Evolutionary conservation across 2,888 invertebrate genomes (phyloP).

Genomic region (Habrosyne pyritoides): DNA sequence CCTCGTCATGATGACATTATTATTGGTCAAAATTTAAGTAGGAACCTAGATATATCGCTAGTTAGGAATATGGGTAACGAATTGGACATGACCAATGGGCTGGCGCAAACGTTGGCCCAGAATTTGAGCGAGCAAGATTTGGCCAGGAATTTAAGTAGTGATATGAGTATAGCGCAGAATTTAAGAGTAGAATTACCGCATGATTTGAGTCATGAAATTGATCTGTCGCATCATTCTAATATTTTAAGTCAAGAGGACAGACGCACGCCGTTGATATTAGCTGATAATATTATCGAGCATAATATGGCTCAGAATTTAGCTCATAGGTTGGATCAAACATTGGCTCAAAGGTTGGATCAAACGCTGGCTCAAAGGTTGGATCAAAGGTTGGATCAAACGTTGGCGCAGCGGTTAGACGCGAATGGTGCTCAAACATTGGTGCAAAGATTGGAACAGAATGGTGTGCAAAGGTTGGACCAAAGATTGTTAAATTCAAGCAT

Average conservation of each 20-base stretch:
- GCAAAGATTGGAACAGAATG: slow-evolving; percentile 31
- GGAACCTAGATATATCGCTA: slow-evolving; percentile 35
- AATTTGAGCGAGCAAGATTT: slow-evolving; percentile 59
- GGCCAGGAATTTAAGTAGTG: slow-evolving; percentile 31
- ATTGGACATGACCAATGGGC: slow-evolving; percentile 55
- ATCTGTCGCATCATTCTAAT: slow-evolving; percentile 58
- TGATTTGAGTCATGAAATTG: slow-evolving; percentile 56
- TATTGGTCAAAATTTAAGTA: slow-evolving; percentile 32
- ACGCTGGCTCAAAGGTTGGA: slow-evolving; percentile 37
- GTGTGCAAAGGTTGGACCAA: slow-evolving; percentile 33
- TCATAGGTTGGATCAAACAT: slow-evolving; percentile 24
- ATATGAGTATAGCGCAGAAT: slow-evolving; percentile 45
- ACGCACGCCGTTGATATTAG: slow-evolving; percentile 35
- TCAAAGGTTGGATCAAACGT: slow-evolving; percentile 34
- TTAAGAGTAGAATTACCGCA: slow-evolving; percentile 49
- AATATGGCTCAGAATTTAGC: slow-evolving; percentile 18
- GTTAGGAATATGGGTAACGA: slow-evolving; percentile 30
- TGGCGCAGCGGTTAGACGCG: slow-evolving; percentile 35
- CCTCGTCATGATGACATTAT: slow-evolving; percentile 26
- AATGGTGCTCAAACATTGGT: slow-evolving; percentile 28
- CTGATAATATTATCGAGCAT: slow-evolving; percentile 17
- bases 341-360: slow-evolving; percentile 37
- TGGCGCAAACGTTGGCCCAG: slow-evolving; percentile 50
- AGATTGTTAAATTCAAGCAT: slow-evolving; percentile 27
- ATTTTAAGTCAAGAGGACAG: slow-evolving; percentile 46